Percentiles rank a stretch among this genome's conserved stretches.
phyloP scores from a whole-genome alignment of 2,797 vertebrate genomes.

The Halcyon leucocephala region DNA sequence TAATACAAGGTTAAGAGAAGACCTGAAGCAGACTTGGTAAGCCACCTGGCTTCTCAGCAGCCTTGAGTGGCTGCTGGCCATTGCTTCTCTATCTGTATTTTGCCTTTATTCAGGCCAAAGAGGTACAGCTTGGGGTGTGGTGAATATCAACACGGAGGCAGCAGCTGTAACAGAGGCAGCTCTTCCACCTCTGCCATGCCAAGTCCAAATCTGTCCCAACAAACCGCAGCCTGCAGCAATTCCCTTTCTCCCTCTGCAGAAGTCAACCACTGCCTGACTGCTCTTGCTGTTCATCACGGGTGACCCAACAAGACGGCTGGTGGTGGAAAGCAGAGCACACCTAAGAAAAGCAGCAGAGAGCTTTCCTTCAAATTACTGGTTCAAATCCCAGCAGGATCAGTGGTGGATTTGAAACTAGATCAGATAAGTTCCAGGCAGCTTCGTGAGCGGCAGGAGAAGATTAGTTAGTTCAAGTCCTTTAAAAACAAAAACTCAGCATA shows the following conservation, averaged over 20 bases:
- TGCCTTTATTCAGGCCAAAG: neutral
- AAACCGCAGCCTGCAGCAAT: neutral
- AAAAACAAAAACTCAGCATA: neutral
- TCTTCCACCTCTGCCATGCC: neutral
- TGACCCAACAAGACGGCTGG: neutral
- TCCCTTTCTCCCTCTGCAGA: neutral
- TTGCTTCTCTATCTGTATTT: neutral
- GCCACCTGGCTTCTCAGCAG: neutral
- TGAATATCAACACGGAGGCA: neutral
- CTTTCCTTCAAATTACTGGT: neutral
- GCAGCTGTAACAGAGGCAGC: neutral
- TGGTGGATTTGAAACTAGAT: slow-evolving; percentile 17
- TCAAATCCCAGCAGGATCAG: slow-evolving; percentile 2
- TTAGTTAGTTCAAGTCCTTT: neutral
- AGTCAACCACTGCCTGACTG: rapidly evolving
- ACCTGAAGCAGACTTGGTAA: neutral
- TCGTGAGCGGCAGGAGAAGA: neutral
- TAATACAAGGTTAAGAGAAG: neutral
- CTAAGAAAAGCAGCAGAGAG: neutral
- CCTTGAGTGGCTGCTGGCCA: neutral
- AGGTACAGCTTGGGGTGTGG: neutral
- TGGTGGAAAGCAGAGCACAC: neutral
- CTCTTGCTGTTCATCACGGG: rapidly evolving
- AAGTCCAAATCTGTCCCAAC: neutral
- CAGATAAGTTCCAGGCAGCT: neutral